Base-by-base conservation (phyloP, 2,888 invertebrate genomes). In the Acanthoscelides obtectus region DNA sequence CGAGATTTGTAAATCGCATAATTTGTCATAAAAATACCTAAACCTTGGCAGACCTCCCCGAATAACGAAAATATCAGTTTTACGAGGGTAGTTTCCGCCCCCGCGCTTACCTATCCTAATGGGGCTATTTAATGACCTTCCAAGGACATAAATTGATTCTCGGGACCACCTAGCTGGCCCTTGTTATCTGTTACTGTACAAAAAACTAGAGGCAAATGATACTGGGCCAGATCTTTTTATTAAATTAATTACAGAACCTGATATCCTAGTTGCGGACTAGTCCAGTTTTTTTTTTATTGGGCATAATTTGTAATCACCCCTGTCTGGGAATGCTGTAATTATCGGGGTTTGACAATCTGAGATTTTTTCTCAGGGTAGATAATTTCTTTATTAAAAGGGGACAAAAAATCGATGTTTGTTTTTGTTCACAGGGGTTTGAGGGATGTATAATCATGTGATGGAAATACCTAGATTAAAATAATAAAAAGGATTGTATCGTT, bases 91-190 rank as follows among this genome's bases (percentile, higher is more conserved):
- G 8, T 1, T 3, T 6, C 45, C 45, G 45, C 45, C 45, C 45
- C 45, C 45, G 45, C 45, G 17, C 17, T 45, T 45, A 1, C 45
- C 22, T 64, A 64, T 72, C 69, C 73, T 75, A 75, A 74, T 72
- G 68, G 72, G 71, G 69, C 70, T 69, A 73, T 71, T 74, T 75
- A 66, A 70, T 70, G 69, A 72, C 69, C 69, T 72, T 67, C 68
- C 20, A 72, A 72, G 72, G 74, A 75, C 75, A 76, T 73, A 77
- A 77, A 77, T 79, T 79, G 78, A 78, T 77, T 75, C 70, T 71
- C 22, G 69, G 72, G 79, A 80, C 79, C 79, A 80, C 79, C 79
- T 77, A 77, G 75, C 69, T 71, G 65, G 74, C 71, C 72, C 77
- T 78, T 75, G 78, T 77, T 78, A 76, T 76, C 77, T 76, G 72